phyloP scores from a whole-genome alignment of 1,140 invertebrate genomes.

The Acromyrmex echinatior region DNA sequence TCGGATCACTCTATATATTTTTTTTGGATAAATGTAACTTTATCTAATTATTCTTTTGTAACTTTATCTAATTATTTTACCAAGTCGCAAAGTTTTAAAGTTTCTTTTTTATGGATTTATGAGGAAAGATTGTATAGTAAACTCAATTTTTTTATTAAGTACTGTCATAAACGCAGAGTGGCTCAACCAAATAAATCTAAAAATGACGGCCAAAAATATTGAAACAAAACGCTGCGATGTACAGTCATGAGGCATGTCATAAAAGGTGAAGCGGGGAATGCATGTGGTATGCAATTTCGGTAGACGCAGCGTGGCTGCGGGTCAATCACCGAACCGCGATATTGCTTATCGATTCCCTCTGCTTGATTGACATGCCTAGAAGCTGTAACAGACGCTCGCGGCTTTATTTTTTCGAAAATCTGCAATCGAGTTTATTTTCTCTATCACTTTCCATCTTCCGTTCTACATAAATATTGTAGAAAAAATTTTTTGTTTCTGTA shows the following conservation, averaged over 20 bases:
- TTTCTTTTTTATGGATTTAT: background rate
- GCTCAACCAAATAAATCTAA: background rate
- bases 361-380: slow-evolving; percentile 74
- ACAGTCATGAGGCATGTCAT: slow-evolving; percentile 44
- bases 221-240: slow-evolving; percentile 17
- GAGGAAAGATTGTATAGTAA: background rate
- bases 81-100: background rate
- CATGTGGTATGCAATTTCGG: slow-evolving; percentile 70
- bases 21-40: background rate
- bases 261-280: slow-evolving; percentile 55
- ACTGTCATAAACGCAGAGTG: background rate
- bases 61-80: background rate
- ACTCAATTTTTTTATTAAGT: slow-evolving; percentile 13
- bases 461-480: slow-evolving; percentile 9
- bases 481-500: slow-evolving; percentile 1
- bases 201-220: slow-evolving; percentile 25
- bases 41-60: background rate
- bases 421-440: slow-evolving; percentile 23
- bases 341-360: slow-evolving; percentile 75
- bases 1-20: background rate
- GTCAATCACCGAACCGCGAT: slow-evolving; percentile 75
- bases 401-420: slow-evolving; percentile 59
- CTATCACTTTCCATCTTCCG: background rate
- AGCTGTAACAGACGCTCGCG: slow-evolving; percentile 57
- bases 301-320: slow-evolving; percentile 67